phyloP scores from a whole-genome alignment of 1,140 invertebrate genomes.

The Sitodiplosis mosellana region DNA sequence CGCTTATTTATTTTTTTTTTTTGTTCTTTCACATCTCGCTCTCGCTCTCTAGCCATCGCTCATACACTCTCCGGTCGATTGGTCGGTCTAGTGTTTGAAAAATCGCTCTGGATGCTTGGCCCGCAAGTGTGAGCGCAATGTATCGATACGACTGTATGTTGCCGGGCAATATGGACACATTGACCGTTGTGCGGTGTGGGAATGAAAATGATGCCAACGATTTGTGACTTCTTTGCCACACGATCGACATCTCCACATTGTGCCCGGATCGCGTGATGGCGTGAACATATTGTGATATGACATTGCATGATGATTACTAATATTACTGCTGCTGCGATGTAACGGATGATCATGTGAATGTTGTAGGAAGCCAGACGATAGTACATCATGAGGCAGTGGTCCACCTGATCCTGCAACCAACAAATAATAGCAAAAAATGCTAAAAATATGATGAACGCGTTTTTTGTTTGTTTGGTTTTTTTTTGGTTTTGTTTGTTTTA shows the following conservation, averaged over 20 bases:
- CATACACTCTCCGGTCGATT: too few relatives aligned
- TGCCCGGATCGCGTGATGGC: constrained; percentile 40
- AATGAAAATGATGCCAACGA: constrained; percentile 72
- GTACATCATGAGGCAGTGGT: constrained; percentile 7
- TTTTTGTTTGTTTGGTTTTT: constrained; percentile 1
- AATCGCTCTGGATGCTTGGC: constrained; percentile 44
- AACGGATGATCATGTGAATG: neutral
- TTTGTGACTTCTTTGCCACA: constrained; percentile 73
- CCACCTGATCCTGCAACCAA: constrained; percentile 20
- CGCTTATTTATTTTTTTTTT: too few relatives aligned
- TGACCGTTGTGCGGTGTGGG: constrained; percentile 56
- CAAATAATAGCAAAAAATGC: constrained; percentile 9
- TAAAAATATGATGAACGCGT: neutral
- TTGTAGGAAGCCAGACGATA: neutral
- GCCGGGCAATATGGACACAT: constrained; percentile 67
- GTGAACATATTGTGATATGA: constrained; percentile 68
- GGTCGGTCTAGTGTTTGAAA: constrained; percentile 10
- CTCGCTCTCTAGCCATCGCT: too few relatives aligned
- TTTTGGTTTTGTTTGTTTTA: constrained; percentile 1
- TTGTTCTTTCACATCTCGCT: too few relatives aligned
- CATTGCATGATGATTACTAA: constrained; percentile 27
- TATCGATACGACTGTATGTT: constrained; percentile 70
- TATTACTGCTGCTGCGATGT: neutral
- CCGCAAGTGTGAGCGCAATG: constrained; percentile 52
- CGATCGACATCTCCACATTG: constrained; percentile 55